Base-by-base conservation (phyloP, 2,888 invertebrate species). In the Dryobota labecula region DNA sequence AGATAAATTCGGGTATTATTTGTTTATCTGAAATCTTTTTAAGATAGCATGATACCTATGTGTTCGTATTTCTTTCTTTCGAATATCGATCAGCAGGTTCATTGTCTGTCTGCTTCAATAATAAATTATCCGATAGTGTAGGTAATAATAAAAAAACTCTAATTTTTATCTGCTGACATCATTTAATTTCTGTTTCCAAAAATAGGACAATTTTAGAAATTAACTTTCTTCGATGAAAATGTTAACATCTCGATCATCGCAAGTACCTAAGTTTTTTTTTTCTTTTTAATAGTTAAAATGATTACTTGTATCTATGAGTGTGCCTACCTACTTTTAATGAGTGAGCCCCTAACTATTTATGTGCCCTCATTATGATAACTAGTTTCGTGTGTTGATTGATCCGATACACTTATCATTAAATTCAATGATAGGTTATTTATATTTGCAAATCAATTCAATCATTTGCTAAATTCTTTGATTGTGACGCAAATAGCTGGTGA, bases 1-100 rank as follows among this genome's bases (percentile, higher is more conserved):
- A 67, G 76, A 82, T 78, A 67, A 57, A 66, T 60, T 63, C 33
- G 51, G 62, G 58, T 70, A 70, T 66, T 64, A 56, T 62, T 68
- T 36, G 30, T 38, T 73, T 75, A 80, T 77, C 73, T 61, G 30
- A 63, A 73, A 74, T 73, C 54, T 53, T 83, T 79, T 65, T 70
- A 47, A 51, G 71, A 81, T 83, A 70, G 30, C 53, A 30, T 13
- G n/a, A 57, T 41, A 43, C 15, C 5, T 43, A 64, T 38, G 38
- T 62, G 27, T 64, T 58, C 57, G 33, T 43, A 57, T 65, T 70
- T 70, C 57, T 76, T 70, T 68, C 53, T 62, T 64, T 53, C 30
- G 9, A 47, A 70, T 30, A 64, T 54, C 41, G 65, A 61, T 43
- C 57, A n/a, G 2, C 47, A 43, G 13, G 49, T 54, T 51, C 49